A percentile compares a stretch with the other conserved stretches of the same genome.
Evolutionary conservation across 2,113 vertebrate genomes (phyloP).

Genomic region (Taurulus bubalis): DNA sequence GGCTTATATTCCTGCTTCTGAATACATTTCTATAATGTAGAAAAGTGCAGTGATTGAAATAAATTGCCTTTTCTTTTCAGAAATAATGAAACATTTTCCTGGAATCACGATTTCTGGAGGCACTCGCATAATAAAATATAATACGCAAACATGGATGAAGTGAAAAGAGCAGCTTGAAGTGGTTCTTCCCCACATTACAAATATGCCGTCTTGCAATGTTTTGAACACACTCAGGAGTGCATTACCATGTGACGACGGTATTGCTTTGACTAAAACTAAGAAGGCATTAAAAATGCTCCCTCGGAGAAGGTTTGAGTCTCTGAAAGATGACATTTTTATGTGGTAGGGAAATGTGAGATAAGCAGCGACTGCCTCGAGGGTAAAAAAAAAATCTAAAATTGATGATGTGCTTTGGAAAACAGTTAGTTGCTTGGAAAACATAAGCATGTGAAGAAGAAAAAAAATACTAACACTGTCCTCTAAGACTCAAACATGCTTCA

Average conservation of each 20-base stretch:
- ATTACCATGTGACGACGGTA: neutral
- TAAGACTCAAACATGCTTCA: conserved; percentile 5
- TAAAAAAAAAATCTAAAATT: conserved; percentile 25
- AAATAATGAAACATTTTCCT: neutral
- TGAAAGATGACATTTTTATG: conserved; percentile 10
- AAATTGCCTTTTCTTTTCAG: neutral
- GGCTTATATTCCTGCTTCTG: neutral
- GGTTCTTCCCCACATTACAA: neutral
- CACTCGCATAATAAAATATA: neutral
- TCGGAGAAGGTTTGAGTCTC: neutral
- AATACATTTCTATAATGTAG: neutral
- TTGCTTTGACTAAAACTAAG: conserved; percentile 11
- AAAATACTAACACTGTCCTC: conserved; percentile 1
- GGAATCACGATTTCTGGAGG: neutral
- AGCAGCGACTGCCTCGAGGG: neutral
- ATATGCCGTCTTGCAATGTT: neutral
- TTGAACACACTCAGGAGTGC: neutral
- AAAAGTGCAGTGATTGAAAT: neutral
- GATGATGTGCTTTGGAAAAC: conserved; percentile 1
- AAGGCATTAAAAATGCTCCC: neutral
- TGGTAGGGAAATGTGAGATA: neutral
- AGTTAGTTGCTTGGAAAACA: conserved; percentile 13
- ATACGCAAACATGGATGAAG: neutral
- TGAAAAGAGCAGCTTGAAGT: neutral
- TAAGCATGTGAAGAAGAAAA: neutral